Percentiles rank a stretch among this genome's conserved stretches.
Evolutionary conservation across 2,888 invertebrate genomes (phyloP).

Genomic region (Athrips mouffetella): DNA sequence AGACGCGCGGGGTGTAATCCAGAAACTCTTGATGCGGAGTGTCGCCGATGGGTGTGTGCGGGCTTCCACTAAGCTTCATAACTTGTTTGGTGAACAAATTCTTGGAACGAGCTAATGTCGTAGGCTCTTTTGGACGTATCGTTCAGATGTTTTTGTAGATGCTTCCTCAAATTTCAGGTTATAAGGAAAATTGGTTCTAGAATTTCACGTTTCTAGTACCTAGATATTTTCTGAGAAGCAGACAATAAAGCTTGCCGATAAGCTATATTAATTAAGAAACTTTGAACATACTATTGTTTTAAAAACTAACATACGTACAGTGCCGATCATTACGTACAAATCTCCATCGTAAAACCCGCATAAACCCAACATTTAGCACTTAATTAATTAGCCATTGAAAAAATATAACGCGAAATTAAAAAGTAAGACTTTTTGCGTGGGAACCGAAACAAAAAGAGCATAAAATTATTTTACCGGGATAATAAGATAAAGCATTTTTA

Average conservation of each 20-base stretch:
- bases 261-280: too few relatives aligned
- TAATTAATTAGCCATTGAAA: conserved; percentile 11
- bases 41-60: conserved; percentile 33
- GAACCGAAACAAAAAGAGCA: conserved; percentile 21
- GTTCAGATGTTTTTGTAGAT: conserved; percentile 44
- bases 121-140: conserved; percentile 41
- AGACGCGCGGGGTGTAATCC: not conserved
- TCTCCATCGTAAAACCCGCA: conserved; percentile 17
- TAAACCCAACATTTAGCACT: not conserved
- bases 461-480: conserved; percentile 26
- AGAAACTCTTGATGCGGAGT: conserved; percentile 3
- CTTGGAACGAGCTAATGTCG: conserved; percentile 62
- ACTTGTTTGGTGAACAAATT: conserved; percentile 70
- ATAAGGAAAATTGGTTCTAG: too few relatives aligned
- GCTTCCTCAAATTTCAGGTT: conserved; percentile 31
- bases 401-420: conserved; percentile 3
- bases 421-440: not conserved
- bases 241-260: too few relatives aligned
- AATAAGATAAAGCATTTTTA: conserved; percentile 36
- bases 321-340: not conserved
- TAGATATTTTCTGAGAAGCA: too few relatives aligned
- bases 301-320: not conserved
- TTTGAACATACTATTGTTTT: too few relatives aligned
- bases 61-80: conserved; percentile 41
- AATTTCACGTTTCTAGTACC: too few relatives aligned